phyloP scores from a whole-genome alignment of 2,888 invertebrate species.

The Latrodectus hesperus region DNA sequence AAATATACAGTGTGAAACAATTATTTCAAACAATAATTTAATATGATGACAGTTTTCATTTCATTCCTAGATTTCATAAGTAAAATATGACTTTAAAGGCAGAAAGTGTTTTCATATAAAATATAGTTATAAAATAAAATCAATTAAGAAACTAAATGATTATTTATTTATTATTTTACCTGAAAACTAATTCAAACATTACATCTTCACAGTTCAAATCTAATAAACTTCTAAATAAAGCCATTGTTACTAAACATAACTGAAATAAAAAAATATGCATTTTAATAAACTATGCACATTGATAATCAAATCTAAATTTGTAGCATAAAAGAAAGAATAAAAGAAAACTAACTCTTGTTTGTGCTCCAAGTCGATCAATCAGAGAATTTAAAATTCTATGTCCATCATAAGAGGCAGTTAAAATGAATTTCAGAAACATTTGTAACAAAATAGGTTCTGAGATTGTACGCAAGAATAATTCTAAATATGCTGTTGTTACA shows the following conservation, averaged over 20 bases:
- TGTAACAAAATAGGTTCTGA: constrained; percentile 88
- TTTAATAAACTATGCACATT: background rate
- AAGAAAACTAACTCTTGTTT: constrained; percentile 81
- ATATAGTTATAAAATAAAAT: too few relatives aligned
- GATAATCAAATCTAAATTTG: too few relatives aligned
- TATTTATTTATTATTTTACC: constrained; percentile 72
- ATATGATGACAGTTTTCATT: too few relatives aligned
- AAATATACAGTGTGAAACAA: too few relatives aligned
- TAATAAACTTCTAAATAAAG: constrained; percentile 91
- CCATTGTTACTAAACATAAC: constrained; percentile 88
- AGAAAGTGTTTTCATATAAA: too few relatives aligned
- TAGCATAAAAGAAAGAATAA: background rate
- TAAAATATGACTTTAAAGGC: too few relatives aligned
- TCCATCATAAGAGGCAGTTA: constrained; percentile 86
- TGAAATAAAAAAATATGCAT: constrained; percentile 70
- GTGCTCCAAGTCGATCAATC: constrained; percentile 84
- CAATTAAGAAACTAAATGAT: too few relatives aligned
- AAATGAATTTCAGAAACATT: constrained; percentile 88
- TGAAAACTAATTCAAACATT: constrained; percentile 90
- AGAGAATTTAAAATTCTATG: constrained; percentile 87
- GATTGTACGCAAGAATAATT: constrained; percentile 90
- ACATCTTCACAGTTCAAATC: constrained; percentile 96
- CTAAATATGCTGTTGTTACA: constrained; percentile 93
- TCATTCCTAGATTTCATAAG: too few relatives aligned
- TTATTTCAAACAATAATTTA: too few relatives aligned